Evolutionary conservation across 53 echinoderm and acorn worm species (phyloP).

Genomic region (Hippasteria phrygiana): DNA sequence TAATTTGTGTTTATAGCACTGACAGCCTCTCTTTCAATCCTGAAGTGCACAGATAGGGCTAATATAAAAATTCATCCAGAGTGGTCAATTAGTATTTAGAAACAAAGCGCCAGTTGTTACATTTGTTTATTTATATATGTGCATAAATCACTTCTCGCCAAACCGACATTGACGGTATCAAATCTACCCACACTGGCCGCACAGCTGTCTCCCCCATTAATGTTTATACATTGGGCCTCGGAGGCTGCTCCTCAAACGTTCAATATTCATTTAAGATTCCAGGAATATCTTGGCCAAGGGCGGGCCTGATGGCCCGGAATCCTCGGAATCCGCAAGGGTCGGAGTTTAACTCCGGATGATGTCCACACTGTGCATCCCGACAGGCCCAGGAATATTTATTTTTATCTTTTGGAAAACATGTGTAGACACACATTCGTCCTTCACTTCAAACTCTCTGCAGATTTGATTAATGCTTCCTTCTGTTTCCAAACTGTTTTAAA

Average conservation of each 20-base stretch:
- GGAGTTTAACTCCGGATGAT: slow-evolving; percentile 5
- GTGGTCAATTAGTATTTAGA: too few relatives aligned
- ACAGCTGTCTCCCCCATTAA: slow-evolving; percentile 26
- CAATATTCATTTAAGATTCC: slow-evolving; percentile 49
- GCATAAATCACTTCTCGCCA: background rate
- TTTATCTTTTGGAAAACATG: background rate
- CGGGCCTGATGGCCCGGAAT: slow-evolving; percentile 16
- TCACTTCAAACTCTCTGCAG: background rate
- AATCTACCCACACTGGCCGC: background rate
- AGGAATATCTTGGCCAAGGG: slow-evolving; percentile 40
- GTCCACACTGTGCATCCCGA: slow-evolving; percentile 8
- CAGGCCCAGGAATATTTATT: slow-evolving; percentile 9
- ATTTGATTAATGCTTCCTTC: background rate
- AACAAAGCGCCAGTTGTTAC: too few relatives aligned
- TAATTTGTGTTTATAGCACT: too few relatives aligned
- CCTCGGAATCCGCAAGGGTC: background rate
- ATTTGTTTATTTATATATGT: too few relatives aligned
- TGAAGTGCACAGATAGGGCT: too few relatives aligned
- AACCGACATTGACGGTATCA: background rate
- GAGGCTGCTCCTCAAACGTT: background rate
- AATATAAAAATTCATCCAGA: too few relatives aligned
- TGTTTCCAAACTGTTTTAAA: background rate
- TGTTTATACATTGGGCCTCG: background rate
- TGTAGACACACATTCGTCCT: background rate
- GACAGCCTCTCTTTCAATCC: too few relatives aligned